Evolutionary conservation across 1,140 invertebrate species (phyloP).

Genomic region (Aphidius ervi): DNA sequence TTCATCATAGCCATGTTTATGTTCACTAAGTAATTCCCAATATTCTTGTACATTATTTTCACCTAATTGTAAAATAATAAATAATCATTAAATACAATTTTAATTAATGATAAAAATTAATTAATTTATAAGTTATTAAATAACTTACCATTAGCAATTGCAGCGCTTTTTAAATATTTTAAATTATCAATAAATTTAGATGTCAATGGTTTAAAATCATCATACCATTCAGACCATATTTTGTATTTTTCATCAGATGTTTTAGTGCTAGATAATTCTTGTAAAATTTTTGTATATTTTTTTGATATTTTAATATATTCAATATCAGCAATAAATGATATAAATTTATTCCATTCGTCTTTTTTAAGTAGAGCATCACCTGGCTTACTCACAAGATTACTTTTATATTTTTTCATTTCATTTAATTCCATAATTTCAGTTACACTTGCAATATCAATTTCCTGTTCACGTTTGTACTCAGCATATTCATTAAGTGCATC

Average conservation of each 20-base stretch:
- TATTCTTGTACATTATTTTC: slow-evolving; percentile 51
- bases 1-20: slow-evolving; percentile 51
- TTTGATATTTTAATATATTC: slow-evolving; percentile 43
- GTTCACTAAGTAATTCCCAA: slow-evolving; percentile 59
- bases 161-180: slow-evolving; percentile 54
- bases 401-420: slow-evolving; percentile 29
- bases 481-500: slow-evolving; percentile 28
- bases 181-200: slow-evolving; percentile 53
- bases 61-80: slow-evolving; percentile 28
- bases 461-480: slow-evolving; percentile 27
- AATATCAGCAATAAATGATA: slow-evolving; percentile 66
- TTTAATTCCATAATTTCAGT: slow-evolving; percentile 12
- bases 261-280: slow-evolving; percentile 27
- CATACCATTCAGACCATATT: slow-evolving; percentile 38
- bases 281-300: slow-evolving; percentile 25
- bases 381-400: slow-evolving; percentile 47
- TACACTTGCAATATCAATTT: slow-evolving; percentile 17
- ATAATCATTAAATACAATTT: background rate
- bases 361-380: slow-evolving; percentile 55
- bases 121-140: background rate
- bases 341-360: slow-evolving; percentile 60
- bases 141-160: slow-evolving; percentile 55
- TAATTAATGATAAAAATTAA: background rate
- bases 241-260: slow-evolving; percentile 28
- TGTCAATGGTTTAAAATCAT: slow-evolving; percentile 27